Evolutionary conservation across 2,797 vertebrate genomes (phyloP).

Genomic region (Phalloptychus januarius): DNA sequence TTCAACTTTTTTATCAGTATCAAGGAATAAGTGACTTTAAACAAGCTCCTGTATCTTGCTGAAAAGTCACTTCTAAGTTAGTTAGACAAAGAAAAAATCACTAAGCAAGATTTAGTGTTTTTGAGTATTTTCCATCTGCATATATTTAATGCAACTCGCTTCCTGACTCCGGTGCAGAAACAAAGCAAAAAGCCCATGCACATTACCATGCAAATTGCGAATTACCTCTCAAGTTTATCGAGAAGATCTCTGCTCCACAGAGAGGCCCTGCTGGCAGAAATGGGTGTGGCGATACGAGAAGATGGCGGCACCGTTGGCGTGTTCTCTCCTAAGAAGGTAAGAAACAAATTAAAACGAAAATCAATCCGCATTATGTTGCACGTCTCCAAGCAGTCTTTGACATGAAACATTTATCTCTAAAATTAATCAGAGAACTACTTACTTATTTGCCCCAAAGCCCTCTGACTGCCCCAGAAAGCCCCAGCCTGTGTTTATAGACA

Average conservation of each 20-base stretch:
- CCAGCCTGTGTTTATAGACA: slow-evolving; percentile 86
- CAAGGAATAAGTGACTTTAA: no score
- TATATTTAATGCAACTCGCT: not conserved
- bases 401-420: not conserved
- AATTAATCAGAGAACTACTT: slow-evolving; percentile 42
- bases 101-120: no score
- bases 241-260: slow-evolving; percentile 71
- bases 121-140: not conserved
- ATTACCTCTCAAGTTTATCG: not conserved
- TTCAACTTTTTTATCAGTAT: no score
- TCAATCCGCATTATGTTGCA: not conserved
- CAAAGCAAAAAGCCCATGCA: not conserved
- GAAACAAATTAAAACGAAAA: not conserved
- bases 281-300: slow-evolving; percentile 98
- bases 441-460: slow-evolving; percentile 71
- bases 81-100: no score
- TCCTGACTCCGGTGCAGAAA: not conserved
- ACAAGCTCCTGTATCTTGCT: no score
- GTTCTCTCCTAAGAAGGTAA: slow-evolving; percentile 98
- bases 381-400: not conserved
- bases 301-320: slow-evolving; percentile 96
- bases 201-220: no score
- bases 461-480: slow-evolving; percentile 78
- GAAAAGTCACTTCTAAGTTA: no score
- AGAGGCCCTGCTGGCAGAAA: slow-evolving; percentile 95